These are phyloP conservation scores for Yponomeuta cagnagella DNA, from an alignment of 2,888 invertebrate genomes.

Conservation along the genomic window DNA sequence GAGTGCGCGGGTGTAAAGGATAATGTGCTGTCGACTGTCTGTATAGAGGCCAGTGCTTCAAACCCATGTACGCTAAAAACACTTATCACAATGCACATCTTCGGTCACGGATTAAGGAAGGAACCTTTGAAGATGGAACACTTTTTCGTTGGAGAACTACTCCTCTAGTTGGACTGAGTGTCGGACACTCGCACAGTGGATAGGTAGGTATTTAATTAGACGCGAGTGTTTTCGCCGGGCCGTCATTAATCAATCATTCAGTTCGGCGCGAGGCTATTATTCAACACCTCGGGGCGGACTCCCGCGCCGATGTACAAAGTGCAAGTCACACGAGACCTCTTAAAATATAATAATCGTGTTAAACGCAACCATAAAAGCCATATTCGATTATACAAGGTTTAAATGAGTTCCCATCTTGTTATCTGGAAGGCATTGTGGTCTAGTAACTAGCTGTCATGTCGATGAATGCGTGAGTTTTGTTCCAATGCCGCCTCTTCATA, in stretches of 20 bases:
- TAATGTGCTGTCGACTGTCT: too few species aligned
- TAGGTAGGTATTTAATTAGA: constrained; percentile 57
- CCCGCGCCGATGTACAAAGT: constrained; percentile 45
- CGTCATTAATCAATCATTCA: constrained; percentile 75
- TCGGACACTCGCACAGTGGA: neutral
- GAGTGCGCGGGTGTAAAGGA: too few species aligned
- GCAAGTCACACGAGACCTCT: constrained; percentile 71
- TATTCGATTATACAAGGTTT: constrained; percentile 68
- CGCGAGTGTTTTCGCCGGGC: constrained; percentile 60
- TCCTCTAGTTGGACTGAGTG: too few species aligned
- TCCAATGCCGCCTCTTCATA: constrained; percentile 18
- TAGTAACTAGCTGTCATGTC: constrained; percentile 48
- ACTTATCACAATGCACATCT: too few species aligned
- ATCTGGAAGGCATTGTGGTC: constrained; percentile 54
- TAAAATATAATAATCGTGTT: constrained; percentile 75
- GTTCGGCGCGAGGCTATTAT: constrained; percentile 52
- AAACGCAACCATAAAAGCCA: constrained; percentile 71
- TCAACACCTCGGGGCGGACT: constrained; percentile 55
- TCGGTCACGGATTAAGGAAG: too few species aligned
- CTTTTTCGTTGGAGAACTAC: too few species aligned
- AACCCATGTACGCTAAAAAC: too few species aligned
- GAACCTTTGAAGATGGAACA: too few species aligned
- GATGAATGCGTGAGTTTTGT: constrained; percentile 30
- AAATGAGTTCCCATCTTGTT: constrained; percentile 69
- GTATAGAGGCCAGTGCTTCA: too few species aligned